Conservation (phyloP, 2,888 invertebrate genomes). For the Glaucopsyche alexis region DNA sequence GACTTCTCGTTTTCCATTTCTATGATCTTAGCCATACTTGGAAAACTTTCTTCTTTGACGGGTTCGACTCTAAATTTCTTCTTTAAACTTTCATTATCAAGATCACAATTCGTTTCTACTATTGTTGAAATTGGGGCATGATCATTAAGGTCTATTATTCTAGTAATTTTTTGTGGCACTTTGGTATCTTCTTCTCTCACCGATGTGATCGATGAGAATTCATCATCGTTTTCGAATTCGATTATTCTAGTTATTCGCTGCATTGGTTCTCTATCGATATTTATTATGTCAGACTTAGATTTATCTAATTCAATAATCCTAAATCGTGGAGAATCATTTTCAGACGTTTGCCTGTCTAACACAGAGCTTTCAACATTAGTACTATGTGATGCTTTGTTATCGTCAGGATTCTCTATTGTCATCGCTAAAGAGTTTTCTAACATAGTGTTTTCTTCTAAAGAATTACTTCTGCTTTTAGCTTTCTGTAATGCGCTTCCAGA, state of each 20-base stretch:
- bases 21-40: conserved; percentile 74
- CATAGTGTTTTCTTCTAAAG: conserved; percentile 69
- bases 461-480: conserved; percentile 70
- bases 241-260: conserved; percentile 74
- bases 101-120: conserved; percentile 54
- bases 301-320: conserved; percentile 71
- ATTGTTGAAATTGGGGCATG: conserved; percentile 64
- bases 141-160: conserved; percentile 72
- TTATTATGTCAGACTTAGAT: conserved; percentile 45
- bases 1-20: conserved; percentile 77
- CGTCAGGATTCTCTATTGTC: conserved; percentile 33
- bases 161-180: conserved; percentile 67
- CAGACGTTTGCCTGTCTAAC: conserved; percentile 45
- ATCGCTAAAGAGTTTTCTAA: conserved; percentile 59
- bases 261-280: conserved; percentile 53
- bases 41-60: conserved; percentile 67
- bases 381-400: conserved; percentile 34
- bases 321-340: conserved; percentile 57
- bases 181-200: conserved; percentile 59
- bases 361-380: conserved; percentile 40
- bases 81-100: conserved; percentile 58
- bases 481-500: conserved; percentile 73
- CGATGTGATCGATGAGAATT: conserved; percentile 37
- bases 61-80: conserved; percentile 66
- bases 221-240: conserved; percentile 60